Evolutionary conservation across 2,797 vertebrate species (phyloP), one percentile per base, ranked within the genome.

Genomic region (Thamnophis elegans): DNA sequence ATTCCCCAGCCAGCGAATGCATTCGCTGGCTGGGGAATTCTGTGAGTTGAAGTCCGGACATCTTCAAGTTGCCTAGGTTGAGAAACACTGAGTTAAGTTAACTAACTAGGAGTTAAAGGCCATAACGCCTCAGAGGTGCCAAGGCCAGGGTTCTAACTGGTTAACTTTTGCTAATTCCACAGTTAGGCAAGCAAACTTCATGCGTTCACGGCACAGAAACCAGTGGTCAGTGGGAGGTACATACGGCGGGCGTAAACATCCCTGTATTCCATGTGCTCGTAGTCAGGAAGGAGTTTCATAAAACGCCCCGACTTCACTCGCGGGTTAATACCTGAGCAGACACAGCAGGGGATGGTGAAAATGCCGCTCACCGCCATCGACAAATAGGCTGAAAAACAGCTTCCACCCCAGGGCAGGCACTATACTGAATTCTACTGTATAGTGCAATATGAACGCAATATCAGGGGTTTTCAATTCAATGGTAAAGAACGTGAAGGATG

Each of bases 271-370:
- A 98, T 98, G 97, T 99, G 98, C 96, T 99, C 98, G 95, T 98
- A 98, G 97, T 99, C 98, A n/a, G 99, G 99, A 91, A 99, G 98
- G 96, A 99, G 98, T 98, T 98, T 99, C 98, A 99, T 98, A 98
- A 98, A 99, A 95, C 98, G 98, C 93, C 98, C 98, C 47, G 98
- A 99, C 98, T 98, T 99, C 98, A 99, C 98, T 0, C 98, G 97
- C 20, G 98, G 99, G 96, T 98, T 98, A 97, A 99, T 98, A 99
- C 98, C 99, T 99, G 98, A 97, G 98, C 98, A 97, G 97, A 98
- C 96, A 98, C 96, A 98, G 97, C 96, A 96, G 96, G 96, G 95
- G 92, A 96, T 95, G 89, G 94, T 96, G 95, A 88, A 16, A 94
- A 96, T 90, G 55, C 16, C 5, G 89, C 89, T 94, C 90, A 0